Base-by-base conservation (phyloP, 2,113 vertebrate genomes). In the Calonectris borealis region DNA sequence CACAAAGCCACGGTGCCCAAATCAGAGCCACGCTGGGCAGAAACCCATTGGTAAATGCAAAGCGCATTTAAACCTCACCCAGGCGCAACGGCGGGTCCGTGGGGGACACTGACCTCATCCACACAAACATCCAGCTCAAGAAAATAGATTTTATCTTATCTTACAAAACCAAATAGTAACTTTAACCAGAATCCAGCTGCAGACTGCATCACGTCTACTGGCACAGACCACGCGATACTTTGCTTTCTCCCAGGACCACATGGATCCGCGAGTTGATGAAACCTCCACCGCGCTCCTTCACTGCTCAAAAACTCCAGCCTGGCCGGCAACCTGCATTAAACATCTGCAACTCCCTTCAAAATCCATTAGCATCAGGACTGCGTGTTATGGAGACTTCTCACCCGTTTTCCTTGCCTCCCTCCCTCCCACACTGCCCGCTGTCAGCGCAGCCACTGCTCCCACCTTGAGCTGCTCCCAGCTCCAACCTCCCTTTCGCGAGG, bases 41-140 rank as follows among this genome's bases (percentile, higher is more conserved):
- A 14, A 61, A 16, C 42, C 14, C 32, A 6, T 17, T 2, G 16
- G 15, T 6, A 52, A 51, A 34, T 0, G 6, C 61, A 49, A 55
- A 88, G 11, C 0, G 3, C 8, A 9, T 19, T 71, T 62, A 49
- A 75, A 75, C 12, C 27, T 76, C 0, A 0, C 52, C 19, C 38
- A 12, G 48, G n/a, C 2, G 5, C 65, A 20, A 9, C 4, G 3
- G n/a, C 3, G 2, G 20, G 49, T 11, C 38, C n/a, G 3, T 0
- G 13, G 25, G 34, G 42, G 13, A 26, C 25, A n/a, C 48, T 16
- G 32, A 1, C 20, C 38, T 69, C 11, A 0, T 16, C 32, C 54
- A 49, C 0, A 4, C 13, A 42, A 61, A 72, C 38, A 42, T 3
- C n/a, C 73, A 78, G 60, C 55, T 66, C 40, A 16, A 20, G 34